Base-by-base conservation (phyloP, 2,797 vertebrate species). In the Lithobates sylvaticus region DNA sequence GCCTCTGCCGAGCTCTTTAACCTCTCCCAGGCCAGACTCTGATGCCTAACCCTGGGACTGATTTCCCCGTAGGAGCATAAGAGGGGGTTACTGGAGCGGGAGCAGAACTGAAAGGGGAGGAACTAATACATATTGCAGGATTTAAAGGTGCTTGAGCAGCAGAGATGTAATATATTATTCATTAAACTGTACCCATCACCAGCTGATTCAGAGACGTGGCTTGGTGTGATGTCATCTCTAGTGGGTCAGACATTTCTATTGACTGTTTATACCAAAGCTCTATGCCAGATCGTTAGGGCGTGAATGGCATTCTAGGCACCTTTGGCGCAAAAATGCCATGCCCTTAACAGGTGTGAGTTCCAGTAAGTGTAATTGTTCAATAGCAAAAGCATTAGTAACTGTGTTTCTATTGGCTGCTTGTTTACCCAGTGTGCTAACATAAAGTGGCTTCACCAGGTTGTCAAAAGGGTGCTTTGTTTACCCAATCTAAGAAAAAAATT, bases 291-390 rank as follows among this genome's bases (percentile, higher is more conserved):
- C 26, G 80, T 82, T 73, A 79, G 54, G 50, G 79, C 54, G 79
- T 81, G 79, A 65, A 82, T 73, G 72, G 47, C 26, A 72, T 61
- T 82, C 34, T 82, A 64, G 70, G 54, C 70, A 82, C 34, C 70
- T 61, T 64, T 74, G 80, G 34, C 12, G 44, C 21, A 71, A 70
- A 68, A 71, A 9, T 61, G 69, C 21, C 42, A 16, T 81, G 79
- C 50, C 69, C 50, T 42, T 81, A 73, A 72, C 6, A 47, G 68
- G 50, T 81, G 79, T 32, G 32, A 54, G 34, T 70, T 81, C 70
- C 69, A 81, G 69, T 71, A 81, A 81, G 26, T 72, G 50, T 61
- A 58, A 29, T 26, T 81, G 68, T 39, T 61, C 47, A 81, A 54
- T 50, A 81, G 68, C 77, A 78, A 68, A 78, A 27, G 64, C 39